Conservation (phyloP, 37 sponge, comb jelly and placozoan species). For the Ephydatia muelleri region DNA sequence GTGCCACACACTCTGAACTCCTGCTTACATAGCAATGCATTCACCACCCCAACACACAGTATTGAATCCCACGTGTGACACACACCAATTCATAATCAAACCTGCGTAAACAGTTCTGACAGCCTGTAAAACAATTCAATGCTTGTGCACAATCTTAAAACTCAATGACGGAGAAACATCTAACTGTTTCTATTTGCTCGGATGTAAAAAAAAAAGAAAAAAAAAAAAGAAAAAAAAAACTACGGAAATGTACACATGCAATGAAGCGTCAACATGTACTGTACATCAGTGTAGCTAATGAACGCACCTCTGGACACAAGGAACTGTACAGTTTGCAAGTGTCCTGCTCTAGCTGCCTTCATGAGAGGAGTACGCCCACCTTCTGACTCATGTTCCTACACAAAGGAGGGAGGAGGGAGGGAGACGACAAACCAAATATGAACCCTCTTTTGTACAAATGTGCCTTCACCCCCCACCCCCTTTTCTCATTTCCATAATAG, state of each 20-base stretch:
- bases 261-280: background rate
- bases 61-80: too few species aligned
- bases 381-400: slow-evolving; percentile 77
- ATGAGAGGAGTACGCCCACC: slow-evolving; percentile 86
- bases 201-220: background rate
- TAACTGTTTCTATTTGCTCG: too few species aligned
- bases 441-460: background rate
- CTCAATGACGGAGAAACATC: background rate
- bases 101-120: too few species aligned
- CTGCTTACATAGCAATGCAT: too few species aligned
- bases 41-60: too few species aligned
- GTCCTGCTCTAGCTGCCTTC: slow-evolving; percentile 86
- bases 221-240: background rate
- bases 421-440: background rate
- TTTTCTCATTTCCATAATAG: too few species aligned
- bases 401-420: background rate
- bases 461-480: background rate
- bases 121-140: too few species aligned
- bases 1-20: too few species aligned
- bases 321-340: slow-evolving; percentile 77
- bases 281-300: too few species aligned
- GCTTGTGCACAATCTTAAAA: too few species aligned
- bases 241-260: background rate
- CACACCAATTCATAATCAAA: too few species aligned
- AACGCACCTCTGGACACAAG: slow-evolving; percentile 58